Evolutionary conservation across 1,140 invertebrate species (phyloP).

Genomic region (Papilio xuthus): DNA sequence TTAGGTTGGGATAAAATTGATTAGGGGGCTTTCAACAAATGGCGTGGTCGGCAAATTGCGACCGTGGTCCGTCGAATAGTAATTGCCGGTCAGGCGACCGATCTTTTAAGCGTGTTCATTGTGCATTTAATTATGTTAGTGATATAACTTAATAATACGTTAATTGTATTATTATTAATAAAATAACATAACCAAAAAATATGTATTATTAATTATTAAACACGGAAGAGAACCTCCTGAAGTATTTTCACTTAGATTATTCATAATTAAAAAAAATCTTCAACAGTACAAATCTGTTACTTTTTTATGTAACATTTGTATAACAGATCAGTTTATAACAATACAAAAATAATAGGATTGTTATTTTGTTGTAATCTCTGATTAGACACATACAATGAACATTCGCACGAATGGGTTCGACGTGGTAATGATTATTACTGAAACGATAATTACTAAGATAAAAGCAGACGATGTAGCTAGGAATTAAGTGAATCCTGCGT

Average conservation of each 20-base stretch:
- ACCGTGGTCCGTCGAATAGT: conserved; percentile 28
- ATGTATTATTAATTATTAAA: too few relatives aligned
- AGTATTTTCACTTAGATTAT: too few relatives aligned
- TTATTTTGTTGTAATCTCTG: conserved; percentile 18
- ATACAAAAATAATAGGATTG: conserved; percentile 15
- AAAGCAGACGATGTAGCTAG: conserved; percentile 15
- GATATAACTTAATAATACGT: not conserved
- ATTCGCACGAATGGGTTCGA: conserved; percentile 14
- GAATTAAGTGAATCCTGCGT: conserved; percentile 26
- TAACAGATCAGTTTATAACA: not conserved
- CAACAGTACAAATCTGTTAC: too few relatives aligned
- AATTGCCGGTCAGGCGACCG: conserved; percentile 26
- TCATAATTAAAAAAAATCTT: too few relatives aligned
- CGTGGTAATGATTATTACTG: conserved; percentile 15
- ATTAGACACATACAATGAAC: conserved; percentile 13
- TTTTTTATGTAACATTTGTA: too few relatives aligned
- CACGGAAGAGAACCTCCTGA: too few relatives aligned
- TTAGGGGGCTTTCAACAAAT: conserved; percentile 33
- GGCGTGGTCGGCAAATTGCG: conserved; percentile 27
- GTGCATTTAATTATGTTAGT: conserved; percentile 9
- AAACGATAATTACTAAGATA: conserved; percentile 18
- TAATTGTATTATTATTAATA: not conserved
- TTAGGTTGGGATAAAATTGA: conserved; percentile 34
- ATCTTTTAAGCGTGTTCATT: conserved; percentile 18
- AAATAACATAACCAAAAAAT: not conserved